Conservation (phyloP, 2,113 vertebrate genomes). For the Chauna torquata region DNA sequence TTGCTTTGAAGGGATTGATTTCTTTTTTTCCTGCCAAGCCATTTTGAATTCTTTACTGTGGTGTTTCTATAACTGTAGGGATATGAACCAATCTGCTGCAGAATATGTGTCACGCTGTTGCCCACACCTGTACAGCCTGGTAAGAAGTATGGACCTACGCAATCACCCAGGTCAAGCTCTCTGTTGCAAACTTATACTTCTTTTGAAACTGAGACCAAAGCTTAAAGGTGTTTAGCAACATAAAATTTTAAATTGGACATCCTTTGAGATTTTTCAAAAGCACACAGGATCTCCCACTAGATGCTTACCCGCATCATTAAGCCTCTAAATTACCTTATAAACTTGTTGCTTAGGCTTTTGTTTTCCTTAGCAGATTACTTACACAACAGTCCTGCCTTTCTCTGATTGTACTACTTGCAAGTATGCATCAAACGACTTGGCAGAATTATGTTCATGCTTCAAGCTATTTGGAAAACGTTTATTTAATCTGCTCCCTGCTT, state of each 20-base stretch:
- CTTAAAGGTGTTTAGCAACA: neutral
- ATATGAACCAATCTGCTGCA: neutral
- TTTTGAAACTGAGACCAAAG: neutral
- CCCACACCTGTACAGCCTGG: neutral
- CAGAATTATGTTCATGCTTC: constrained; percentile 35
- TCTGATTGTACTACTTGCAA: neutral
- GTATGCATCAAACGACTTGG: neutral
- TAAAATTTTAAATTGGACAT: neutral
- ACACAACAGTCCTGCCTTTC: neutral
- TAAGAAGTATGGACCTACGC: neutral
- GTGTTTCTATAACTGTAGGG: neutral
- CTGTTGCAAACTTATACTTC: neutral
- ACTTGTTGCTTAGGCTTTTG: neutral
- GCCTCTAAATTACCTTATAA: constrained; percentile 10
- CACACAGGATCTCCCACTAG: neutral
- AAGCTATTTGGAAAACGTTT: constrained; percentile 44
- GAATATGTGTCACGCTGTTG: neutral
- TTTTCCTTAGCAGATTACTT: constrained; percentile 6
- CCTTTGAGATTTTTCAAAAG: neutral
- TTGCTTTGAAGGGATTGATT: neutral
- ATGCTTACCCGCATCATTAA: constrained; percentile 44
- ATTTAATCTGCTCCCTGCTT: constrained; percentile 25
- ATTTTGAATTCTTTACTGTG: neutral
- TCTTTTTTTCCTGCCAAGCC: neutral
- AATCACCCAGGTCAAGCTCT: neutral